These are phyloP conservation scores for Gobio occitaniae DNA, from an alignment of 2,797 vertebrate genomes.

Conservation along the genomic window DNA sequence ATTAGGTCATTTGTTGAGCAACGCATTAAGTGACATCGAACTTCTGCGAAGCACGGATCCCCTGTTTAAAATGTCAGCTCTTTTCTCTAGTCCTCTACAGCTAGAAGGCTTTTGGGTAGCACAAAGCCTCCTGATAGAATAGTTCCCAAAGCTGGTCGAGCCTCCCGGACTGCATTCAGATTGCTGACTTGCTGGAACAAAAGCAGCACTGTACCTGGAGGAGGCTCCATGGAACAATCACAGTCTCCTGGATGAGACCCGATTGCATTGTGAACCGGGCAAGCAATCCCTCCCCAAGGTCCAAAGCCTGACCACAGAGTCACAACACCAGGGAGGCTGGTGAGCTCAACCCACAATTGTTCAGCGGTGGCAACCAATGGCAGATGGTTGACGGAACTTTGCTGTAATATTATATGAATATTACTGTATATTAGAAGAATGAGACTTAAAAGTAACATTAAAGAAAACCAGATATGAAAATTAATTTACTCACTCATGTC, in stretches of 20 bases:
- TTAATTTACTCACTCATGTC: neutral
- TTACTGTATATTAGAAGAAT: conserved; percentile 23
- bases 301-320: conserved; percentile 78
- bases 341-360: conserved; percentile 61
- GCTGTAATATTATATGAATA: conserved; percentile 45
- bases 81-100: conserved; percentile 53
- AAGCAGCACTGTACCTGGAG: conserved; percentile 89
- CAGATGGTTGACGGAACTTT: conserved; percentile 58
- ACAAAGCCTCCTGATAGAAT: conserved; percentile 80
- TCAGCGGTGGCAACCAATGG: conserved; percentile 55
- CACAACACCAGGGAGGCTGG: conserved; percentile 72
- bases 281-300: conserved; percentile 78
- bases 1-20: conserved; percentile 47
- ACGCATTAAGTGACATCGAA: conserved; percentile 46
- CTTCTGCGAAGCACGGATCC: conserved; percentile 34
- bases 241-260: conserved; percentile 85
- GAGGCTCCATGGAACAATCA: conserved; percentile 83
- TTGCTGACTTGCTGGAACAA: conserved; percentile 84
- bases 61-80: conserved; percentile 55
- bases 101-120: conserved; percentile 62
- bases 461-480: neutral
- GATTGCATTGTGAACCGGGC: conserved; percentile 80
- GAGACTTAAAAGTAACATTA: neutral
- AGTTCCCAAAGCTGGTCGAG: conserved; percentile 75
- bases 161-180: conserved; percentile 80